Base-by-base conservation (phyloP, 2,113 vertebrate species). In the Nycticorax nycticorax region DNA sequence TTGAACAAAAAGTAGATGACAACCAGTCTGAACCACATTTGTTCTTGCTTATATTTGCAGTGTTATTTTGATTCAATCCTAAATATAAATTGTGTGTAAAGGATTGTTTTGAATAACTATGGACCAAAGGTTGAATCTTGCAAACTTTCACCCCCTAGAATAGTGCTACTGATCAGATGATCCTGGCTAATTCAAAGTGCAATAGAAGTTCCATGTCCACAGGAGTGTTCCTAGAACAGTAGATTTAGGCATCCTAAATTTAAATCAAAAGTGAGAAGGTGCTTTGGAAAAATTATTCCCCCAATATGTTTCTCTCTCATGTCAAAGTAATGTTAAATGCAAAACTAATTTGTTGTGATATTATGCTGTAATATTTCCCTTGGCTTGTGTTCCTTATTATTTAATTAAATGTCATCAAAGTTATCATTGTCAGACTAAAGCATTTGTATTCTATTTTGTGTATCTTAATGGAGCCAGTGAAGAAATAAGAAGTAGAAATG, bases 201-300 rank as follows among this genome's bases (percentile, higher is more conserved):
- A 88, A 79, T 41, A 66, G 57, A 85, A 91, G 32, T 1, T 55
- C 39, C 26, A 45, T 20, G 27, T 32, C 28, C 71, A 75, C 37
- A 92, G 47, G 21, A 93, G 22, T 69, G 94, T 80, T 72, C 50
- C 88, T 81, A 60, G n/a, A 82, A 37, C 5, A 39, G 18, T 17
- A 86, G 32, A 27, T 55, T 86, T 80, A 77, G 15, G 10, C 11
- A 59, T 55, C 13, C 30, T 84, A 89, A 93, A 80, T 84, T 80
- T 95, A 92, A 93, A 89, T 88, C 52, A 92, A 84, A 95, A 80
- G 32, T 86, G 37, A 89, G 91, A 90, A 92, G 8, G 8, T 80
- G 53, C 20, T 77, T 91, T 63, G 41, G 64, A 95, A 93, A 96
- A 96, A 59, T 50, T 96, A 32, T 81, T 86, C 8, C 30, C 6